Evolutionary conservation across 2,888 invertebrate species (phyloP), one percentile per base, ranked within the genome.

Genomic region (Cephus pygmeus): DNA sequence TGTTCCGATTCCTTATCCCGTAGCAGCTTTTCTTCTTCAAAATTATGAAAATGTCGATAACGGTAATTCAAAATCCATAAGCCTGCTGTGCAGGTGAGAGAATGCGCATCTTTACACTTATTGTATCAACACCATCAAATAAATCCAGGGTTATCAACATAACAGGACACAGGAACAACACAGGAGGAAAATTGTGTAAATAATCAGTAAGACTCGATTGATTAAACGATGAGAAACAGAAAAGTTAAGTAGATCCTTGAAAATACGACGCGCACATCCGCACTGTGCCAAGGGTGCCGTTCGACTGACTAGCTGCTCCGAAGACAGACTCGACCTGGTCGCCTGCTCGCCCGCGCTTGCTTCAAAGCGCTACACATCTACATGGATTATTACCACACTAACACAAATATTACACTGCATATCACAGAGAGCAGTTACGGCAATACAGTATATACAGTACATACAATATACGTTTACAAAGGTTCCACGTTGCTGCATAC

Each of bases 241-340:
- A 56, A 56, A 23, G 9, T 23, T 23, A 56, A 56, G 9, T 9
- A 56, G 23, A 23, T 56, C 56, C 6, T 23, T 56, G 9, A 9
- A 56, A 56, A 56, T 34, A 31, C 12, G 71, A 34, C 71, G 71
- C 33, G 71, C 31, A 71, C 71, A 71, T 76, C 76, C 81, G 71
- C 76, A 83, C 78, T 76, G 76, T 78, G 40, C 80, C 81, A 77
- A 80, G 81, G 81, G 73, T 80, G 76, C 79, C 77, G 84, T 81
- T 81, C 79, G 83, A 86, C 86, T 86, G 86, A 85, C 80, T 79
- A 69, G 79, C 80, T 78, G 76, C 81, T 80, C 79, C 82, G 83
- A 71, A 71, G 71, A 71, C 82, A 80, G 79, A n/a, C 73, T 69
- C 81, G 34, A 76, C 82, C 80, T 78, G 78, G 81, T 78, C 75